Evolutionary conservation across 2,888 invertebrate genomes (phyloP).

Genomic region (Morinoia aosen): DNA sequence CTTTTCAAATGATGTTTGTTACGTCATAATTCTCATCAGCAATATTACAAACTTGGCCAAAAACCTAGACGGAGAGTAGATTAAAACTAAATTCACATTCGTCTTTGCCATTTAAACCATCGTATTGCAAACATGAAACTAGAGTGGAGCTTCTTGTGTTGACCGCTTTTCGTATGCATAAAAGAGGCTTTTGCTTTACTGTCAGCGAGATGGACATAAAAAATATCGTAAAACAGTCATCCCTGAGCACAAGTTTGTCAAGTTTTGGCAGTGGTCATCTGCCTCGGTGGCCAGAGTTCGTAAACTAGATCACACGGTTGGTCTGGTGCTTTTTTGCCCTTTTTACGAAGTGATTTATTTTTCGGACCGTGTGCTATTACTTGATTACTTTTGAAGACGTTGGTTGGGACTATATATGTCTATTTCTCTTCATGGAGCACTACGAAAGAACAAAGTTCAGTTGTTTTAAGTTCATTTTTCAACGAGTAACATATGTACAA

Average conservation of each 20-base stretch:
- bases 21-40: neutral
- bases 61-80: neutral
- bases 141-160: neutral
- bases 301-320: neutral
- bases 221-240: conserved; percentile 36
- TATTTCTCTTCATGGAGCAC: neutral
- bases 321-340: neutral
- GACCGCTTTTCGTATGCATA: conserved; percentile 1
- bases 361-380: neutral
- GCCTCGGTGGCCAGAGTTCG: neutral
- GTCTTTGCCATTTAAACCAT: neutral
- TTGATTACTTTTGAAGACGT: neutral
- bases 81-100: neutral
- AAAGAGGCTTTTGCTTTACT: conserved; percentile 35
- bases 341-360: neutral
- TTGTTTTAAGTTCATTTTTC: neutral
- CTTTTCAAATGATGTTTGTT: neutral
- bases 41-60: neutral
- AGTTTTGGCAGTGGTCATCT: conserved; percentile 16
- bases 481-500: neutral
- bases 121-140: neutral
- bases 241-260: neutral
- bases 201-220: neutral
- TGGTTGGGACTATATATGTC: neutral
- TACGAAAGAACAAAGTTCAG: neutral